phyloP scores from a whole-genome alignment of 2,797 vertebrate genomes.

The Sparus aurata region DNA sequence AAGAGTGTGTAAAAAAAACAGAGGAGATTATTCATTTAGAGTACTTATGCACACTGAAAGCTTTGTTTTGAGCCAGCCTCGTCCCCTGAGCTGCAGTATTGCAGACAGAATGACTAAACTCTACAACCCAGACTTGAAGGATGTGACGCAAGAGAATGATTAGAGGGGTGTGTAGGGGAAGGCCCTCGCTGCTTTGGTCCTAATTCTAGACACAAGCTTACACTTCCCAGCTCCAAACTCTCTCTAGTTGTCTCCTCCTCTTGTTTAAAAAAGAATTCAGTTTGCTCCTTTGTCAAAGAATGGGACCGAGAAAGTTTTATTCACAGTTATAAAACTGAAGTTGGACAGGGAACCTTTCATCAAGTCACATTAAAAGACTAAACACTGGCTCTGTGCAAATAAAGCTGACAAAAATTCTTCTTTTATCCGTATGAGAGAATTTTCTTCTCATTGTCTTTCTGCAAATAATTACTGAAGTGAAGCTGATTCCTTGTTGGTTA shows the following conservation, averaged over 20 bases:
- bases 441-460: constrained; percentile 61
- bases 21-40: constrained; percentile 55
- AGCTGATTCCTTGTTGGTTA: constrained; percentile 39
- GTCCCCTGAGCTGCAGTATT: constrained; percentile 48
- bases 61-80: constrained; percentile 62
- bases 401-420: constrained; percentile 61
- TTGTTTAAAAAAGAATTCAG: constrained; percentile 27
- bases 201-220: constrained; percentile 49
- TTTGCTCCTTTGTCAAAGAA: constrained; percentile 17
- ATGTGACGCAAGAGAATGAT: constrained; percentile 70
- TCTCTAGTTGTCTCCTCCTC: constrained; percentile 35
- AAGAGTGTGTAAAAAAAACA: constrained; percentile 28
- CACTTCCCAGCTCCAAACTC: constrained; percentile 31
- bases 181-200: constrained; percentile 41
- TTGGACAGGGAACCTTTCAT: constrained; percentile 49
- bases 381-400: constrained; percentile 51
- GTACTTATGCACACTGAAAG: constrained; percentile 57
- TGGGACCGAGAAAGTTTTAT: constrained; percentile 15
- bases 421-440: constrained; percentile 63
- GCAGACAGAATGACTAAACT: constrained; percentile 70
- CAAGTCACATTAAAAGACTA: constrained; percentile 55
- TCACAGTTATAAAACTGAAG: constrained; percentile 26
- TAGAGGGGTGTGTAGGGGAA: constrained; percentile 71
- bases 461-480: constrained; percentile 58
- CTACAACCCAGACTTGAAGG: constrained; percentile 56